A percentile compares a stretch with the other conserved stretches of the same genome.
Evolutionary conservation across 2,797 vertebrate species (phyloP).

Genomic region (Coranthus polyacanthus): DNA sequence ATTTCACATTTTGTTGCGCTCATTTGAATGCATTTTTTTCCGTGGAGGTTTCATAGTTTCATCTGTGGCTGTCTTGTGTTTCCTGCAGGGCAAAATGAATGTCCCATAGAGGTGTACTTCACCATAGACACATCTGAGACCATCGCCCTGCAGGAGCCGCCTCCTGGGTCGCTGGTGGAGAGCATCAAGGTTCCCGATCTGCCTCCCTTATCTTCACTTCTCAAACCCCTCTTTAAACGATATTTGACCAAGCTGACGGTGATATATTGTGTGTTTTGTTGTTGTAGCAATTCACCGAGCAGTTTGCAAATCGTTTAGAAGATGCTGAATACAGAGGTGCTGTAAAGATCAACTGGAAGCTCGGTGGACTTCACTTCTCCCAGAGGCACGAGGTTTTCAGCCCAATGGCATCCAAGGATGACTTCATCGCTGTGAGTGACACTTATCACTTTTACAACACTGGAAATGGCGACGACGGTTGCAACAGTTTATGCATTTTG

Average conservation of each 20-base stretch:
- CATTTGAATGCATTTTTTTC: background rate
- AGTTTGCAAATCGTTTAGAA: conserved; percentile 85
- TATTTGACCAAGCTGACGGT: background rate
- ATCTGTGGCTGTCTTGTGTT: conserved; percentile 7
- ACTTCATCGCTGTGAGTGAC: conserved; percentile 81
- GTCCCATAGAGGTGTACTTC: conserved; percentile 93
- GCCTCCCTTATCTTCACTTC: background rate
- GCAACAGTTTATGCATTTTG: too few relatives aligned
- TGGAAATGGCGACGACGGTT: too few relatives aligned
- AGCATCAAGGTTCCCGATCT: conserved; percentile 85
- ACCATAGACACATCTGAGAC: conserved; percentile 98
- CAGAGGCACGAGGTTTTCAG: conserved; percentile 88
- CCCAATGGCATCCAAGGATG: conserved; percentile 74
- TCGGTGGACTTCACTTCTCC: conserved; percentile 96
- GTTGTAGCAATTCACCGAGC: conserved; percentile 79
- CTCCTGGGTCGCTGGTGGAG: conserved; percentile 90
- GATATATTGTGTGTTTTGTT: conserved; percentile 7
- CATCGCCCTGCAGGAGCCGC: conserved; percentile 92
- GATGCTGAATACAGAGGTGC: conserved; percentile 80
- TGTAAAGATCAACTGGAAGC: conserved; percentile 89
- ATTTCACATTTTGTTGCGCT: background rate
- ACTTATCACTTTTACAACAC: background rate
- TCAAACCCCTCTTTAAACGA: background rate
- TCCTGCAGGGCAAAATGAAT: conserved; percentile 79
- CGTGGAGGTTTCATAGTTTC: too few relatives aligned